These are phyloP conservation scores for Conger conger DNA, from an alignment of 2,113 vertebrate species.

Conservation along the genomic window DNA sequence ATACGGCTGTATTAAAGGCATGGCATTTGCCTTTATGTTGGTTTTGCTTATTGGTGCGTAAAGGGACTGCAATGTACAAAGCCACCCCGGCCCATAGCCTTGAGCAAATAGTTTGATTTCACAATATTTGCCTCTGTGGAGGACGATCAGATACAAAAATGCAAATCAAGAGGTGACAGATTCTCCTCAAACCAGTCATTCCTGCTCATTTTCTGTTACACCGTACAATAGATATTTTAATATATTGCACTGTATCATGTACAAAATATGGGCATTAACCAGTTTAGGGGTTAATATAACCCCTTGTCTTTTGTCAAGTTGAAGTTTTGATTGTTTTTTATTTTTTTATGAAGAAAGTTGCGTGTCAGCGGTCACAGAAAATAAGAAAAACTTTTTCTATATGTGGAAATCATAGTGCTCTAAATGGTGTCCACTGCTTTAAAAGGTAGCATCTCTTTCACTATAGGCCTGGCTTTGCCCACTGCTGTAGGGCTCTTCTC, in stretches of 20 bases:
- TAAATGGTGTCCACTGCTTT: too few relatives aligned
- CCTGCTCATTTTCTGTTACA: neutral
- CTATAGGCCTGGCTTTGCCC: too few relatives aligned
- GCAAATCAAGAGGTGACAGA: neutral
- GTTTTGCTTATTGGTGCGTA: neutral
- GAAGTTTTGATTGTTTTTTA: neutral
- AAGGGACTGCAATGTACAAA: neutral
- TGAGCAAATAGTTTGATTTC: neutral
- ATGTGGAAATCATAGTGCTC: neutral
- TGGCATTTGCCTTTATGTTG: neutral
- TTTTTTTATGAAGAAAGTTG: neutral
- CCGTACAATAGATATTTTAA: neutral
- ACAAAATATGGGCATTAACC: neutral
- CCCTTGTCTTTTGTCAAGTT: neutral
- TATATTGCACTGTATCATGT: neutral
- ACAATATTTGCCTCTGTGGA: neutral
- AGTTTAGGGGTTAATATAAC: neutral
- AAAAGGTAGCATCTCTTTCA: too few relatives aligned
- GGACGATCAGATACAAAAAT: neutral
- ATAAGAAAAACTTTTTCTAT: neutral
- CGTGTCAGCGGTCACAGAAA: neutral
- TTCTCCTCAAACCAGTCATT: neutral
- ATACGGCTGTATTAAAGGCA: neutral
- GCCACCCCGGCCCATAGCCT: neutral
- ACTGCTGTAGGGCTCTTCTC: too few relatives aligned